A percentile compares a stretch with the other conserved stretches of the same genome.
Conservation (phyloP, 2,797 vertebrate species). For the Anniella stebbinsi region DNA sequence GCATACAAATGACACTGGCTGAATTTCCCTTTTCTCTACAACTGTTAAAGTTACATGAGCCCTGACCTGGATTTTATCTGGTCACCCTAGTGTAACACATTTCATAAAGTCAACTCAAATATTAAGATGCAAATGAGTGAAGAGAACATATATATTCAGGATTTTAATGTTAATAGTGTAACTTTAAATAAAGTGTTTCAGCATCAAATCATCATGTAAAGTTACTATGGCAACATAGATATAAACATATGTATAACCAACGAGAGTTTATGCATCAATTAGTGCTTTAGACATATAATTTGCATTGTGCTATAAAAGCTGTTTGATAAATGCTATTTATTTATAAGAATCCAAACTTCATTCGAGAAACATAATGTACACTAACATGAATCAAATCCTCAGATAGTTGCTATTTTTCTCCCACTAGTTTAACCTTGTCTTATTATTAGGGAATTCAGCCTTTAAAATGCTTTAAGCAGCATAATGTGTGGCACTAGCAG, state of each 20-base stretch:
- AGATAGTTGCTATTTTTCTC: constrained; percentile 25
- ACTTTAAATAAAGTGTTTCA: constrained; percentile 31
- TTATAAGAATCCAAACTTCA: constrained; percentile 46
- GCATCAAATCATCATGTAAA: constrained; percentile 24
- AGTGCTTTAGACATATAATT: constrained; percentile 55
- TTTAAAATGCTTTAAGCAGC: not conserved
- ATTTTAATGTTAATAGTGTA: constrained; percentile 36
- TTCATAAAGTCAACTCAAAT: not conserved
- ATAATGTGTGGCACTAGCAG: not conserved
- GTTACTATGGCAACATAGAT: constrained; percentile 59
- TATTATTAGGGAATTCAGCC: constrained; percentile 9
- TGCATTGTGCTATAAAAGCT: constrained; percentile 46
- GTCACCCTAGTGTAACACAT: not conserved
- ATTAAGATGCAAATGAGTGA: constrained; percentile 23
- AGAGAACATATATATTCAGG: constrained; percentile 21
- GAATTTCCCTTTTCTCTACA: no score
- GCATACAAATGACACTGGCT: no score
- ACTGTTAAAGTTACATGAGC: no score
- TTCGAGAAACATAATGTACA: constrained; percentile 16
- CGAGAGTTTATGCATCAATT: constrained; percentile 45
- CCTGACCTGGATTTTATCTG: no score
- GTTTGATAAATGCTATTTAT: constrained; percentile 19
- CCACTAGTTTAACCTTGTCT: constrained; percentile 8
- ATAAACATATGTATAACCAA: constrained; percentile 42
- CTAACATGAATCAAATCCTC: constrained; percentile 43